Conservation (phyloP, 1,140 invertebrate genomes). For the Bombus balteatus region DNA sequence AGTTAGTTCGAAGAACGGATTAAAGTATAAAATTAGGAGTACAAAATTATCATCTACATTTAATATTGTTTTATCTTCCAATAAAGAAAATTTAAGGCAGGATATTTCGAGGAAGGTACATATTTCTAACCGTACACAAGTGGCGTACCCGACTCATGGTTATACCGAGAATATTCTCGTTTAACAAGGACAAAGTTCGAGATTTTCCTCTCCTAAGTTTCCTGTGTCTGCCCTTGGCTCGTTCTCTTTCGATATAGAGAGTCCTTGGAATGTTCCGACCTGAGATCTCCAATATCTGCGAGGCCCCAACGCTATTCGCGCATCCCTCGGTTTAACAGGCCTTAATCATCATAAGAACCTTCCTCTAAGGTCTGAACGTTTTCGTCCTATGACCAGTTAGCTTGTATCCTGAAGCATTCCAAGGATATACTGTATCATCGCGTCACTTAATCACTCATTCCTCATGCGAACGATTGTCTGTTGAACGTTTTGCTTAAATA, state of each 20-base stretch:
- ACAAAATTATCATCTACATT: not conserved
- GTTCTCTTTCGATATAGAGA: constrained; percentile 48
- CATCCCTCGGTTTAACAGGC: constrained; percentile 75
- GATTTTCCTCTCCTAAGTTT: constrained; percentile 26
- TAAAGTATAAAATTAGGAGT: not conserved
- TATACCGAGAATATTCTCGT: not conserved
- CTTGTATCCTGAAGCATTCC: constrained; percentile 10
- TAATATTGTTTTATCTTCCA: not conserved
- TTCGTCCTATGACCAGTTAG: constrained; percentile 62
- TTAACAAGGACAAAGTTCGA: constrained; percentile 37
- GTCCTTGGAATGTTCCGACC: constrained; percentile 71
- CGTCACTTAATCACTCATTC: constrained; percentile 34
- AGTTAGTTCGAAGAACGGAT: not conserved
- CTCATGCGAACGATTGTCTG: constrained; percentile 16
- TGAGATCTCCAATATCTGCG: constrained; percentile 73
- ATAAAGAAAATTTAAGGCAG: not conserved
- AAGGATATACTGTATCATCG: not conserved
- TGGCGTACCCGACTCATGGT: not conserved
- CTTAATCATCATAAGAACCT: constrained; percentile 76
- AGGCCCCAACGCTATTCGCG: constrained; percentile 69
- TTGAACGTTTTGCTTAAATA: constrained; percentile 6
- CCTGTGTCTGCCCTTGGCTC: constrained; percentile 15
- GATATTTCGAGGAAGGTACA: constrained; percentile 11
- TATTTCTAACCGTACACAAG: not conserved
- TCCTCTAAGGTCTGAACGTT: constrained; percentile 63